These are phyloP conservation scores for Pelodiscus sinensis DNA, from an alignment of 2,113 vertebrate genomes.

Conservation along the genomic window DNA sequence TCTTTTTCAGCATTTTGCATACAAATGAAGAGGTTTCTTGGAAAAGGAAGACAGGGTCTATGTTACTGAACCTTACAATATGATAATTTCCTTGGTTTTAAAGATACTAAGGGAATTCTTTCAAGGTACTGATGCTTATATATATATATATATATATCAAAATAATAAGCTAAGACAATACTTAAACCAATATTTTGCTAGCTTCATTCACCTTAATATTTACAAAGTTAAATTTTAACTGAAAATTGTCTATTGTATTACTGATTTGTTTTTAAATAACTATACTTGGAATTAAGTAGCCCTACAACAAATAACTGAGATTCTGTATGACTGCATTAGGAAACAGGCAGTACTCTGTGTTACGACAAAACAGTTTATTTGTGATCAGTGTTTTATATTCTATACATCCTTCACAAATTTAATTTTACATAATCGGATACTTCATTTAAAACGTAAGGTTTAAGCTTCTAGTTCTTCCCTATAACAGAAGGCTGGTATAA, in stretches of 20 bases:
- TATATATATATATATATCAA: constrained; percentile 76
- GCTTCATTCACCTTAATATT: constrained; percentile 79
- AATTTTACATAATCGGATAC: constrained; percentile 89
- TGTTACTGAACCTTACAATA: constrained; percentile 53
- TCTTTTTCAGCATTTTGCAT: constrained; percentile 62
- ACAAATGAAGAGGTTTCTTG: constrained; percentile 65
- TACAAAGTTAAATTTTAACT: constrained; percentile 80
- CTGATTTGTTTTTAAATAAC: constrained; percentile 64
- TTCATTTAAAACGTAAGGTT: constrained; percentile 84
- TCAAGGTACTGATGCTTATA: constrained; percentile 73
- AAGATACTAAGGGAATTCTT: constrained; percentile 43
- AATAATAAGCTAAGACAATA: constrained; percentile 80
- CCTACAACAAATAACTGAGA: constrained; percentile 70
- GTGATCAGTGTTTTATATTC: constrained; percentile 89
- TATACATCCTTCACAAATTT: constrained; percentile 95
- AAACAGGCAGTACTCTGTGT: constrained; percentile 86
- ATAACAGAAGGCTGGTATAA: constrained; percentile 89
- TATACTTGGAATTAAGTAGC: constrained; percentile 78
- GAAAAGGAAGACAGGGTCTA: constrained; percentile 62
- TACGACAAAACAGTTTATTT: constrained; percentile 95
- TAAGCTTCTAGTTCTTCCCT: constrained; percentile 83
- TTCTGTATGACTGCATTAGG: constrained; percentile 78
- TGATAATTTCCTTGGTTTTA: constrained; percentile 53
- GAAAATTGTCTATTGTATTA: constrained; percentile 72
- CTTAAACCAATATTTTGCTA: constrained; percentile 78